Evolutionary conservation across 2,888 invertebrate genomes (phyloP).

Genomic region (Rhopalosiphum nymphaeae): DNA sequence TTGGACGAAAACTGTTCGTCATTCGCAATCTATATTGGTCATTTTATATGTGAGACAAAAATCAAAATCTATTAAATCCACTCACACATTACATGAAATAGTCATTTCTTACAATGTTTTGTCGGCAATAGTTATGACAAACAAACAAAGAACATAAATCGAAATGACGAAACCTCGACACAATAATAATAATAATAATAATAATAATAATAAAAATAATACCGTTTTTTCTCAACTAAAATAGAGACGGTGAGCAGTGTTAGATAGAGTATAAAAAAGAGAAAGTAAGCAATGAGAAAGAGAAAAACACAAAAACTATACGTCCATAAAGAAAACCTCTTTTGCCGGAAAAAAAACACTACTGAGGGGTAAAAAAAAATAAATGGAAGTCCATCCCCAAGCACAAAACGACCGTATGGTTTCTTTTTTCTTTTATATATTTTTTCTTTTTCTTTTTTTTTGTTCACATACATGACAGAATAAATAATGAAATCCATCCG

Average conservation of each 20-base stretch:
- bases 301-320: slow-evolving; percentile 15
- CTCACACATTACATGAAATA: not conserved
- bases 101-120: not conserved
- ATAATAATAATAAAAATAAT: not conserved
- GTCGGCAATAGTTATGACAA: slow-evolving; percentile 26
- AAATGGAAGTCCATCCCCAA: slow-evolving; percentile 60
- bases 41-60: slow-evolving; percentile 7
- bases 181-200: slow-evolving; percentile 24
- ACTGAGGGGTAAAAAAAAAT: slow-evolving; percentile 32
- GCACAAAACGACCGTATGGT: slow-evolving; percentile 56
- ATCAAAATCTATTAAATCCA: slow-evolving; percentile 34
- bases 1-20: not conserved
- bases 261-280: not conserved
- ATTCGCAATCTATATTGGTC: slow-evolving; percentile 26
- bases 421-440: slow-evolving; percentile 40
- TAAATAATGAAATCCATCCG: slow-evolving; percentile 63
- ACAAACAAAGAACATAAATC: slow-evolving; percentile 49
- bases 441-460: slow-evolving; percentile 19
- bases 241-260: not conserved
- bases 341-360: slow-evolving; percentile 20
- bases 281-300: not conserved
- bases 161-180: slow-evolving; percentile 45
- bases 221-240: not conserved
- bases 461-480: slow-evolving; percentile 55
- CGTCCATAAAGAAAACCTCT: slow-evolving; percentile 46